Percentiles rank a stretch among this genome's conserved stretches.
Conservation (phyloP, 2,888 invertebrate species). For the Lapara coniferarum region DNA sequence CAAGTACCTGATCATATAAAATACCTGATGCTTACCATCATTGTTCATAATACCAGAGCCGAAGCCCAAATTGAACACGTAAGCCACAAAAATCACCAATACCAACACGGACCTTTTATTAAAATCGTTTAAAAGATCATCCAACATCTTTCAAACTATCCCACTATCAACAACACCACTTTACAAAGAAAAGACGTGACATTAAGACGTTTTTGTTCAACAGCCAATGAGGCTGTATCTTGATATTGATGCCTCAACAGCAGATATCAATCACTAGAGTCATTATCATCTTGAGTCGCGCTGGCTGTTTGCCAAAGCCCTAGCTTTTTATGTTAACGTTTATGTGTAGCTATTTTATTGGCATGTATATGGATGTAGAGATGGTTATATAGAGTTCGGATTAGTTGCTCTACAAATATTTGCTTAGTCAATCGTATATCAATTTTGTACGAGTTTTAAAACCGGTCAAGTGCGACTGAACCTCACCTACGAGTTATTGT, state of each 20-base stretch:
- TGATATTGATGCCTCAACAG: slow-evolving; percentile 15
- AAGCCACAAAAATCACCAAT: too few relatives aligned
- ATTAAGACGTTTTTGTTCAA: slow-evolving; percentile 10
- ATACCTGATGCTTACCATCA: too few relatives aligned
- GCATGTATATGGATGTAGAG: background rate
- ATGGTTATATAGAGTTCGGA: background rate
- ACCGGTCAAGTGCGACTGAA: background rate
- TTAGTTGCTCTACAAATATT: background rate
- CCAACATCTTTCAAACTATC: too few relatives aligned
- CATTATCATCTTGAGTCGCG: slow-evolving; percentile 7
- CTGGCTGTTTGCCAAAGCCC: slow-evolving; percentile 7
- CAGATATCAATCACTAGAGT: slow-evolving; percentile 22
- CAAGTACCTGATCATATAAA: too few relatives aligned
- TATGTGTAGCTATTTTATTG: slow-evolving; percentile 16
- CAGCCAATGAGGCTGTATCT: slow-evolving; percentile 10
- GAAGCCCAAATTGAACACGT: too few relatives aligned
- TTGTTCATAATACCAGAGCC: too few relatives aligned
- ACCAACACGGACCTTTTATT: too few relatives aligned
- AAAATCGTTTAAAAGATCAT: too few relatives aligned
- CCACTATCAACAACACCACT: background rate
- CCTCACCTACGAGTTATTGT: too few relatives aligned
- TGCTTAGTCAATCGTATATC: background rate
- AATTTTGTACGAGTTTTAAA: background rate
- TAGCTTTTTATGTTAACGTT: slow-evolving; percentile 10
- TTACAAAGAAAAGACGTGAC: slow-evolving; percentile 16